Base-by-base conservation (phyloP, 2,888 invertebrate genomes). In the Leucoptera coffeella region DNA sequence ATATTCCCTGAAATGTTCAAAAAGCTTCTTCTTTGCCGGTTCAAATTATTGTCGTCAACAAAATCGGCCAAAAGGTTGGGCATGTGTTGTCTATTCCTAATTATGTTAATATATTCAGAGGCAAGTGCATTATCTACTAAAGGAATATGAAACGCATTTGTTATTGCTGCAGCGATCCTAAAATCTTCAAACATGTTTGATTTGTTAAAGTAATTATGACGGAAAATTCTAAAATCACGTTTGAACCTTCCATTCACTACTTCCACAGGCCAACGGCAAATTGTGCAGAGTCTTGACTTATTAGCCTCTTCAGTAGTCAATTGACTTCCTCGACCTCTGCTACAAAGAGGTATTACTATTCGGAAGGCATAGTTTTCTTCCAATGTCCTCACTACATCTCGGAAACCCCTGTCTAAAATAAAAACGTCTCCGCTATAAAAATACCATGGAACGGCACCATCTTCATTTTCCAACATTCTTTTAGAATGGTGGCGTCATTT, bases 401-500 rank as follows among this genome's bases (percentile, higher is more conserved):
- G n/a, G n/a, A n/a, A n/a, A n/a, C n/a, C n/a, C n/a, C n/a, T n/a
- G n/a, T n/a, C n/a, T n/a, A n/a, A n/a, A n/a, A n/a, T n/a, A n/a
- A n/a, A n/a, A n/a, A n/a, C n/a, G n/a, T n/a, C n/a, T n/a, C n/a
- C n/a, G n/a, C n/a, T n/a, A n/a, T n/a, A n/a, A n/a, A n/a, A n/a
- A n/a, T n/a, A n/a, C n/a, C n/a, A n/a, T n/a, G n/a, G n/a, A n/a
- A n/a, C n/a, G n/a, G n/a, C n/a, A n/a, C n/a, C n/a, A n/a, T n/a
- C n/a, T n/a, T n/a, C n/a, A n/a, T n/a, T n/a, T n/a, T n/a, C n/a
- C n/a, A n/a, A n/a, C n/a, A n/a, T n/a, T n/a, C n/a, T n/a, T n/a
- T 29, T 26, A 38, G 29, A 20, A 34, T 34, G 10, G 23, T 20
- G n/a, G 34, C 32, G 30, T 35, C 34, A 6, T 23, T 31, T 12